Conservation (phyloP, 2,888 invertebrate genomes). For the Listrodromus nycthemerus region DNA sequence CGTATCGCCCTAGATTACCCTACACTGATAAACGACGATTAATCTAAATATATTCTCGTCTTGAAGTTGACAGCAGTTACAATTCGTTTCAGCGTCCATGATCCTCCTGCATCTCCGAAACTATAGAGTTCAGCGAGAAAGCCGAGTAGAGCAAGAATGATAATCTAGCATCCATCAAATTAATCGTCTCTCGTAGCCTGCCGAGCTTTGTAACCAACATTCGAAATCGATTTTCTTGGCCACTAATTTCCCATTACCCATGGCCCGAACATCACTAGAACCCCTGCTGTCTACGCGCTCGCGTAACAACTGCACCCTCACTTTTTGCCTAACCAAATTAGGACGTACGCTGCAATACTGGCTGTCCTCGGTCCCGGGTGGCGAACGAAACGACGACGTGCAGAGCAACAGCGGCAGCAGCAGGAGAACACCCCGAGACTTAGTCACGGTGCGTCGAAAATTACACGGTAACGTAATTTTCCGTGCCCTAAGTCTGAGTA, state of each 20-base stretch:
- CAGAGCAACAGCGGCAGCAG: slow-evolving; percentile 38
- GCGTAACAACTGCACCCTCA: slow-evolving; percentile 75
- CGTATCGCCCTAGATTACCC: not conserved
- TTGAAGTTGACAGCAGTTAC: not conserved
- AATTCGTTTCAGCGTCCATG: slow-evolving; percentile 16
- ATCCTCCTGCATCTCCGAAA: not conserved
- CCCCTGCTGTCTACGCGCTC: slow-evolving; percentile 68
- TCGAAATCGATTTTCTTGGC: slow-evolving; percentile 77
- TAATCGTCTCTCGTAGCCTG: slow-evolving; percentile 45
- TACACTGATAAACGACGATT: not conserved
- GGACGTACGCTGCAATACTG: slow-evolving; percentile 74
- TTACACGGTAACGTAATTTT: slow-evolving; percentile 78
- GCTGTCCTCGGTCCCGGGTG: slow-evolving; percentile 40
- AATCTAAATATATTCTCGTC: slow-evolving; percentile 17
- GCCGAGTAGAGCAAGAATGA: slow-evolving; percentile 12
- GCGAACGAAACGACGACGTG: slow-evolving; percentile 25
- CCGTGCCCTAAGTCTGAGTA: slow-evolving; percentile 76
- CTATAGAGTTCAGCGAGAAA: not conserved
- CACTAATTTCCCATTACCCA: slow-evolving; percentile 78
- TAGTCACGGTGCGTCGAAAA: slow-evolving; percentile 77
- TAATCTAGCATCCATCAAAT: slow-evolving; percentile 52
- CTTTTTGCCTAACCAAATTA: slow-evolving; percentile 79
- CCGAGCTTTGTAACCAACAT: slow-evolving; percentile 67
- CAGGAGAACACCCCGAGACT: slow-evolving; percentile 45
- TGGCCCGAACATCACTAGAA: slow-evolving; percentile 64